A percentile compares a stretch with the other conserved stretches of the same genome.
These are phyloP conservation scores for Meloidogyne exigua DNA, from an alignment of 1,140 invertebrate species.

Conservation along the genomic window DNA sequence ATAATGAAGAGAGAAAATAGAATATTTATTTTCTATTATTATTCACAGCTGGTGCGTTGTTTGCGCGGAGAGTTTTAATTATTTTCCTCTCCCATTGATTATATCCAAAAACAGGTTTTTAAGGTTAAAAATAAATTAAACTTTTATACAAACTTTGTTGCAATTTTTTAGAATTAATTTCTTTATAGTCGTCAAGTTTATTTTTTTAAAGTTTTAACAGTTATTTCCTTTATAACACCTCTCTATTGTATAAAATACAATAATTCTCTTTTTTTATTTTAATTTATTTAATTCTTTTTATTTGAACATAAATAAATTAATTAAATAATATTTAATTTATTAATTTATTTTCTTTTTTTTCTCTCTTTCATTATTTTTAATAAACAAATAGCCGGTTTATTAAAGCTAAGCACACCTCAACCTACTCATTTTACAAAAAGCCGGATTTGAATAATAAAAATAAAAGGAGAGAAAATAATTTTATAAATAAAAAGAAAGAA, in stretches of 20 bases:
- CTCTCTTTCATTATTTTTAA: not conserved
- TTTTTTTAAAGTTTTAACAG: too few species aligned
- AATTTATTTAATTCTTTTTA: too few species aligned
- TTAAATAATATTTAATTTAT: too few species aligned
- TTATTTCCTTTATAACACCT: too few species aligned
- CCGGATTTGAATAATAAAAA: not conserved
- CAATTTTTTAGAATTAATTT: not conserved
- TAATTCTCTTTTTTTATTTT: too few species aligned
- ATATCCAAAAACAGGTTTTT: not conserved
- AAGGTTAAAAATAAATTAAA: not conserved
- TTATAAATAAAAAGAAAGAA: too few species aligned
- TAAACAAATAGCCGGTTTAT: not conserved
- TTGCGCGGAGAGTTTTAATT: not conserved
- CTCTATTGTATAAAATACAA: too few species aligned
- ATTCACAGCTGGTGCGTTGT: not conserved
- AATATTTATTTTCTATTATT: not conserved
- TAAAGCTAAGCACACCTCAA: not conserved
- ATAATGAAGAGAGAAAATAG: too few species aligned
- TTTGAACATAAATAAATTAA: too few species aligned
- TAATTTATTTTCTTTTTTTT: too few species aligned
- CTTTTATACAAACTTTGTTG: not conserved
- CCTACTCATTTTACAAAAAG: not conserved
- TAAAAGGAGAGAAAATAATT: not conserved
- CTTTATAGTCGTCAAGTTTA: too few species aligned
- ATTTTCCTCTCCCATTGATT: not conserved